Base-by-base conservation (phyloP, 2,888 invertebrate species). In the Clitarchus hookeri region DNA sequence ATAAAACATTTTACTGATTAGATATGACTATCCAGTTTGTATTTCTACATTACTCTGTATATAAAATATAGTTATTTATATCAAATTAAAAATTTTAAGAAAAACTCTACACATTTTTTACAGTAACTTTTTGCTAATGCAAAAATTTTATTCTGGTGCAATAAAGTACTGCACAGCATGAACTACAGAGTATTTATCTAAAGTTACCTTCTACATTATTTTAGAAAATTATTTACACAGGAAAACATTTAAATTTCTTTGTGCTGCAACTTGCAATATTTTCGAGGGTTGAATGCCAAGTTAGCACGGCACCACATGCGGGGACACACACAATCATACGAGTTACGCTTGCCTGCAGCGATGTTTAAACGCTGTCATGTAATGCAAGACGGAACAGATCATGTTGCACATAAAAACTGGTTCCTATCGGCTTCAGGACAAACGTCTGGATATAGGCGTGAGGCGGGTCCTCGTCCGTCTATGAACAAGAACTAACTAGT, bases 381-480 rank as follows among this genome's bases (percentile, higher is more conserved):
- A 98, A 94, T 89, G 97, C 96, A 91, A 98, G 95, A 92, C 98
- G 95, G 94, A 98, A 98, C 92, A 97, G 95, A 93, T 98, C 98
- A 92, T 98, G 98, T 93, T 97, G 97, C 91, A 98, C 96, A 93
- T 96, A 98, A 94, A 96, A 98, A 91, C 96, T 96, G 91, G 94
- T 95, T 92, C 95, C 96, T 91, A 96, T 94, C 89, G 97, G 97
- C 93, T 97, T 97, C 93, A 98, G 93, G 90, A 98, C 95, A 95
- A 98, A 98, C 89, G 96, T 96, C 93, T 99, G 98, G 91, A 95
- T 95, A 93, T 97, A 99, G 89, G 97, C 96, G 92, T 98, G 97
- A 89, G 97, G 97, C 91, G 96, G 97, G 93, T 98, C 98, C 90
- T 98, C 98, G 92, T 98, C 98, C 90, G 98, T 98, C 98, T 98